phyloP scores from a whole-genome alignment of 2,888 invertebrate genomes.

The Sialis lutaria region DNA sequence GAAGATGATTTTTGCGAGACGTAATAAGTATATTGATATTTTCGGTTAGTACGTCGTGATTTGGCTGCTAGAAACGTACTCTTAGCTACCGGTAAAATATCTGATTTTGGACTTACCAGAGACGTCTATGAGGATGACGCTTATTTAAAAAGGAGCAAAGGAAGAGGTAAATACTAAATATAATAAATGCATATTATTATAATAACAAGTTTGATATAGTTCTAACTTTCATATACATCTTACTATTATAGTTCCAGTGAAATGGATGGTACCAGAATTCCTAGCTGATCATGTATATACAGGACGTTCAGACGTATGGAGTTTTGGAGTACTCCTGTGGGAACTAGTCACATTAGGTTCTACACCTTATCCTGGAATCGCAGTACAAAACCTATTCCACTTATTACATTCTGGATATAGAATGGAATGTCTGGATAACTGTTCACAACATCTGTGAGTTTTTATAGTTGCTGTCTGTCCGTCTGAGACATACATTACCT shows the following conservation, averaged over 20 bases:
- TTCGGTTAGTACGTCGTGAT: constrained; percentile 62
- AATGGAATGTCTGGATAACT: constrained; percentile 63
- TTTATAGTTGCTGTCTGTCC: too few relatives aligned
- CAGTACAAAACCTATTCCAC: constrained; percentile 61
- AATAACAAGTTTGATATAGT: too few relatives aligned
- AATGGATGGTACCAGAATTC: constrained; percentile 69
- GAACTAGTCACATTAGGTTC: constrained; percentile 59
- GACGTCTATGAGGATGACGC: constrained; percentile 74
- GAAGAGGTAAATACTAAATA: constrained; percentile 39
- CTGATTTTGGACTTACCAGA: constrained; percentile 67
- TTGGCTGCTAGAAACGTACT: constrained; percentile 67
- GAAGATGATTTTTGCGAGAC: too few relatives aligned
- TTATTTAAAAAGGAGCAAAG: constrained; percentile 59
- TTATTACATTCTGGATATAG: constrained; percentile 58
- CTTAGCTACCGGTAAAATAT: constrained; percentile 52
- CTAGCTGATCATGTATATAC: constrained; percentile 60
- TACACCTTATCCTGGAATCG: constrained; percentile 67
- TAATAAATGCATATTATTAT: too few relatives aligned
- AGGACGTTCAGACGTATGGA: constrained; percentile 64
- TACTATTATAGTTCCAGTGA: constrained; percentile 37
- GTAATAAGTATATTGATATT: constrained; percentile 9
- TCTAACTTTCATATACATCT: too few relatives aligned
- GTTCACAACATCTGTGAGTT: constrained; percentile 48
- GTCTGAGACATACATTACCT: too few relatives aligned
- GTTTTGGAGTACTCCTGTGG: constrained; percentile 58